Evolutionary conservation across 2,113 vertebrate species (phyloP), one percentile per base, ranked within the genome.

Genomic region (Dicrurus megarhynchus): DNA sequence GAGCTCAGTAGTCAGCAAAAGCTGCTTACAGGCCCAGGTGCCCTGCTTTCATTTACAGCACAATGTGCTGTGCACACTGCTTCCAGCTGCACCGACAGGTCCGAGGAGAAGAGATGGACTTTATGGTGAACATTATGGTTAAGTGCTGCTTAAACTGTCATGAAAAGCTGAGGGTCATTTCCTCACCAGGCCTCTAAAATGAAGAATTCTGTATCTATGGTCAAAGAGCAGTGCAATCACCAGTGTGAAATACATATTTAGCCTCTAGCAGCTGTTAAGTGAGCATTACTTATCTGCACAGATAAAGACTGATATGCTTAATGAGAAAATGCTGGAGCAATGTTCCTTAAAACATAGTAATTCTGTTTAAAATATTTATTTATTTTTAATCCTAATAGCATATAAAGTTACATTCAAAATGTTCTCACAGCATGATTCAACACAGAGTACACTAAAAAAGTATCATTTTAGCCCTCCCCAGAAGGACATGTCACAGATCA

Each of bases 211-310:
- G 22, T 86, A 81, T 71, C 61, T 73, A 13, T 11, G 94, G 91
- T 93, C 93, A 96, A 69, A 82, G 42, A 89, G 37, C 14, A 23
- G 12, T 28, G 69, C 74, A 84, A 27, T 35, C 83, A 86, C 61
- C 35, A 74, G 94, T 65, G 76, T 10, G 8, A 93, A 97, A 96
- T 44, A 68, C 55, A 26, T 87, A 96, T 80, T 97, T 97, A 96
- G 94, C 96, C 96, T 95, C 93, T 84, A 83, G 95, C 91, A 97
- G 96, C 95, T 96, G 82, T 93, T 97, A 97, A 96, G 49, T 79
- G 44, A 89, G 81, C 0, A 0, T 77, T 61, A 63, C 27, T 61
- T 83, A 81, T 68, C 79, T 76, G 69, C 57, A 87, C 21, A 74
- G 50, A 80, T 74, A 90, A 70, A 35, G 30, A 67, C 4, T 76